These are phyloP conservation scores for Xiphorhynchus elegans DNA, from an alignment of 2,113 vertebrate genomes.

Conservation along the genomic window DNA sequence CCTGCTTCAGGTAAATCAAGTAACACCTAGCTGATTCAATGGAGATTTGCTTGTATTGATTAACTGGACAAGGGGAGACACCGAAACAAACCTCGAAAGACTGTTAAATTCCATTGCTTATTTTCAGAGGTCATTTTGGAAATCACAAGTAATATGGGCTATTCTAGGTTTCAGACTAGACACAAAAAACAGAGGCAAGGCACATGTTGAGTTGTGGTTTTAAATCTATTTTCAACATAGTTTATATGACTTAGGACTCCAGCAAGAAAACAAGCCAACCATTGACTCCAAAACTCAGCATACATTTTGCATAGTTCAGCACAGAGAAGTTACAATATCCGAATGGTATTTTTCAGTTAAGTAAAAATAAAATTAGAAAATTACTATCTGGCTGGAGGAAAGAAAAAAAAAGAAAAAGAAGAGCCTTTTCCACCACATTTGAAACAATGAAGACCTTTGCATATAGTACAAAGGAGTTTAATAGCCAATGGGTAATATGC, in stretches of 20 bases:
- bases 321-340: conserved; percentile 1
- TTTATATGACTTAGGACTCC: conserved; percentile 25
- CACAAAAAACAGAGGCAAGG: conserved; percentile 45
- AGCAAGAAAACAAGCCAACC: conserved; percentile 35
- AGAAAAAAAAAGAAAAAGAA: background rate
- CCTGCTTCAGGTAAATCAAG: background rate
- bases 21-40: background rate
- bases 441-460: background rate
- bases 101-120: background rate
- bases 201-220: conserved; percentile 39
- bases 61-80: background rate
- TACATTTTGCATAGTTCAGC: conserved; percentile 25
- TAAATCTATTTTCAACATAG: conserved; percentile 61
- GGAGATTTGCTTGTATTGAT: background rate
- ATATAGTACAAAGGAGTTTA: background rate
- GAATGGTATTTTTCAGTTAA: background rate
- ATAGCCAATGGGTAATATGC: background rate
- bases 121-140: conserved; percentile 25
- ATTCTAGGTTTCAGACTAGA: conserved; percentile 46
- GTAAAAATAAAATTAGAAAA: conserved; percentile 44
- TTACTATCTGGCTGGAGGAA: background rate
- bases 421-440: background rate
- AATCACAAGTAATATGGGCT: background rate
- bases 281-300: conserved; percentile 21
- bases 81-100: background rate